Base-by-base conservation (phyloP, 2,113 vertebrate species). In the Nipponia nippon region DNA sequence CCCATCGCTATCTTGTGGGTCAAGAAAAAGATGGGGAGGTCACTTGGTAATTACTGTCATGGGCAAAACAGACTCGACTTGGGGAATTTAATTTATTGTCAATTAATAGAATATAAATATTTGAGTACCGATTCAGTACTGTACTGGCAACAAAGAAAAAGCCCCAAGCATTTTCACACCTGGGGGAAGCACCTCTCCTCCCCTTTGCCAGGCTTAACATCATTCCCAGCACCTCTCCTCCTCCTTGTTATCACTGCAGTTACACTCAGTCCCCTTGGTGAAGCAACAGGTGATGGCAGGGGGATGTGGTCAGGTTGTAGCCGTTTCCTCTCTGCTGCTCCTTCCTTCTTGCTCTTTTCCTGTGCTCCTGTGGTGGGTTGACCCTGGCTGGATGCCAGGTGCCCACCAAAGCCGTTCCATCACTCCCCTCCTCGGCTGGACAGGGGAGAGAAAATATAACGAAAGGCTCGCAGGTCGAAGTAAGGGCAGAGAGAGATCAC, bases 1-100 rank as follows among this genome's bases (percentile, higher is more conserved):
- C 25, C 4, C 17, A 12, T 20, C 0, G 0, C 47, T 38, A 4
- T 19, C 18, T 32, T n/a, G 17, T 71, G 52, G 27, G 9, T 1
- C 4, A 4, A 38, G 40, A 17, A 32, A 46, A 62, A 70, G 63
- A 25, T 16, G 7, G 17, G 23, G 61, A 55, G 6, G 12, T 69
- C 44, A 11, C 29, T 47, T 82, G 44, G 34, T 11, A 16, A 16
- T 56, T 38, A 10, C 29, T 38, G 34, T 47, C 18, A 7, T 3
- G 36, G 46, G 49, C 25, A 49, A 44, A 90, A 17, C 16, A 49
- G 42, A 40, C 47, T 75, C 0, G 0, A 7, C 46, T 70, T 13
- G 59, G 25, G 55, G 27, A 70, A 65, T 72, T 6, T 8, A n/a
- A 56, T 76, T 76, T 63, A 21, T 21, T 59, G 16, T 40, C 13